These are phyloP conservation scores for Colletes latitarsis DNA, from an alignment of 1,140 invertebrate genomes.

Conservation along the genomic window DNA sequence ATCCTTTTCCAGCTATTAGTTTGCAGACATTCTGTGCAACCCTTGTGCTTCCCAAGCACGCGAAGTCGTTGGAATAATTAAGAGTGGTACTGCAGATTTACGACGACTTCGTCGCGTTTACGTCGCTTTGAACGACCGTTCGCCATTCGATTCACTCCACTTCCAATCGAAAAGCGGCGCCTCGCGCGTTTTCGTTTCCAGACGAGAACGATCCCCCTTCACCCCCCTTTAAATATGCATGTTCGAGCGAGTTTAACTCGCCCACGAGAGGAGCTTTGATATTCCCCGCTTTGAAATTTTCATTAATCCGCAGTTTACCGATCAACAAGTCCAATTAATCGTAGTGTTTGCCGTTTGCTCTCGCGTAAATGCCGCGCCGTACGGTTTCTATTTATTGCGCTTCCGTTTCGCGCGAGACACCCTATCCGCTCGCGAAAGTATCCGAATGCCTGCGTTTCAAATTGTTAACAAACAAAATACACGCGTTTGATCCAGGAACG, in stretches of 20 bases:
- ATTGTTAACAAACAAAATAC: no score
- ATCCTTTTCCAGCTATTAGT: no score
- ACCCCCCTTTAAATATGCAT: conserved; percentile 19
- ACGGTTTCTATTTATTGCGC: background rate
- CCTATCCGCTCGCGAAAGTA: no score
- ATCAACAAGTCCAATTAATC: conserved; percentile 38
- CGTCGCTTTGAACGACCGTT: background rate
- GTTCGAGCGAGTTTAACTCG: conserved; percentile 14
- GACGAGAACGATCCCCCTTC: background rate
- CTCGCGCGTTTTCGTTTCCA: background rate
- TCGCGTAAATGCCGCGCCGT: background rate
- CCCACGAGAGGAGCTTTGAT: conserved; percentile 5
- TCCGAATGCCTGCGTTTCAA: no score
- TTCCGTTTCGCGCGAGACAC: background rate
- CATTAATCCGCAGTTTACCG: conserved; percentile 13
- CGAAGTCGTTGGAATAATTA: background rate
- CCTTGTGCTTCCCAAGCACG: no score
- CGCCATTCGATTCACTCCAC: background rate
- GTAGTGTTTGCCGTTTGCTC: background rate
- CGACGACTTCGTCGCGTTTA: no score
- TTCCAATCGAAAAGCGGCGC: background rate
- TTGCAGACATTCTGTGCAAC: no score
- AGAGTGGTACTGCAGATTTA: background rate
- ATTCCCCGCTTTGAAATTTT: conserved; percentile 38
- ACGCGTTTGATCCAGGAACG: no score